Evolutionary conservation across 2,888 invertebrate genomes (phyloP).

Genomic region (Platyscelio sp.): DNA sequence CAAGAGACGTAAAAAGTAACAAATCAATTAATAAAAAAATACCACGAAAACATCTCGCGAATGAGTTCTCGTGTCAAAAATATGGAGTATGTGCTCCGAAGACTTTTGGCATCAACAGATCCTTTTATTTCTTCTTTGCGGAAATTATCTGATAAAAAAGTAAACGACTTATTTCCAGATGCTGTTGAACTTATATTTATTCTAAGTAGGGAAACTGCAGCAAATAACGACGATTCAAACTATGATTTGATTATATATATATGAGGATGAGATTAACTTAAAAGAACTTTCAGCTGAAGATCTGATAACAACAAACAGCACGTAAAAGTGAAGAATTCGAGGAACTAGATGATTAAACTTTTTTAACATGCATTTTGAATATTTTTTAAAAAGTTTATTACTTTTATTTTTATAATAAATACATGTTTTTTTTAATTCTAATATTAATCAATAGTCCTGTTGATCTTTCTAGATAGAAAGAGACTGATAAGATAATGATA

Average conservation of each 20-base stretch:
- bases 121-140: constrained; percentile 28
- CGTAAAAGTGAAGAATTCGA: too few species aligned
- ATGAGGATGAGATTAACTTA: background rate
- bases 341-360: too few species aligned
- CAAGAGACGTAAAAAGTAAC: constrained; percentile 34
- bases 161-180: constrained; percentile 39
- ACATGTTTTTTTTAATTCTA: too few species aligned
- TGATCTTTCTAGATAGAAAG: too few species aligned
- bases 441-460: background rate
- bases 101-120: constrained; percentile 27
- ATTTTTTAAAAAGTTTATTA: too few species aligned
- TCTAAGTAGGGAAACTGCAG: too few species aligned
- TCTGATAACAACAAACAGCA: too few species aligned
- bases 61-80: constrained; percentile 25
- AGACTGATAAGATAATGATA: too few species aligned
- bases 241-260: background rate
- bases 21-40: constrained; percentile 52
- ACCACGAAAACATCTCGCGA: constrained; percentile 6
- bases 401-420: too few species aligned
- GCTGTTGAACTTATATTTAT: background rate
- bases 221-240: too few species aligned
- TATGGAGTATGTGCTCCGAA: constrained; percentile 42
- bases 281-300: too few species aligned
- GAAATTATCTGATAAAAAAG: constrained; percentile 20
- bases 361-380: too few species aligned